A percentile compares a stretch with the other conserved stretches of the same genome.
These are phyloP conservation scores for Triplophysa bombifrons DNA, from an alignment of 2,797 vertebrate genomes.

Conservation along the genomic window DNA sequence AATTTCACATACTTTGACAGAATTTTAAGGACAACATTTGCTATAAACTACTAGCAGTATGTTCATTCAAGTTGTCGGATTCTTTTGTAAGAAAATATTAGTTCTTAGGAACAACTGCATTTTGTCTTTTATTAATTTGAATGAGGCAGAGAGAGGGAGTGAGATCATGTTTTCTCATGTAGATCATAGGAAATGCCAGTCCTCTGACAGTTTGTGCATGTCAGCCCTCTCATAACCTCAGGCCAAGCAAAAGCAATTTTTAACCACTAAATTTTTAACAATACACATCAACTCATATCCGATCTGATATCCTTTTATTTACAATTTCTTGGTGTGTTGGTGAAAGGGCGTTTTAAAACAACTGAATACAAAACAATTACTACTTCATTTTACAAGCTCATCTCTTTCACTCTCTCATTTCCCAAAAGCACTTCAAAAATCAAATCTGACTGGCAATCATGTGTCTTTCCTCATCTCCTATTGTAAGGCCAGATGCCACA, in stretches of 20 bases:
- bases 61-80: not conserved
- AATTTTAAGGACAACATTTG: not conserved
- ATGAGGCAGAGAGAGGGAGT: not conserved
- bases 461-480: constrained; percentile 4
- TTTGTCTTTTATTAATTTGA: not conserved
- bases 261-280: no score
- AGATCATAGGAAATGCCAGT: constrained; percentile 28
- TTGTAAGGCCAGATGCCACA: constrained; percentile 23
- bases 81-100: no score
- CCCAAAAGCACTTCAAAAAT: constrained; percentile 23
- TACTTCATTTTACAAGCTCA: constrained; percentile 36
- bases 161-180: not conserved
- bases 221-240: not conserved
- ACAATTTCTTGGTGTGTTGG: constrained; percentile 55
- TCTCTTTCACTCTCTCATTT: not conserved
- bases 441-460: constrained; percentile 29
- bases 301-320: constrained; percentile 60
- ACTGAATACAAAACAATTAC: constrained; percentile 46
- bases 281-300: no score
- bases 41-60: not conserved
- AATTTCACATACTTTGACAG: no score
- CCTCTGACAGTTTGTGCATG: not conserved
- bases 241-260: not conserved
- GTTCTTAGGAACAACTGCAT: not conserved
- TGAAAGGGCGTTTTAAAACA: constrained; percentile 54